Evolutionary conservation across 2,888 invertebrate species (phyloP).

Genomic region (Trichogramma evanescens): DNA sequence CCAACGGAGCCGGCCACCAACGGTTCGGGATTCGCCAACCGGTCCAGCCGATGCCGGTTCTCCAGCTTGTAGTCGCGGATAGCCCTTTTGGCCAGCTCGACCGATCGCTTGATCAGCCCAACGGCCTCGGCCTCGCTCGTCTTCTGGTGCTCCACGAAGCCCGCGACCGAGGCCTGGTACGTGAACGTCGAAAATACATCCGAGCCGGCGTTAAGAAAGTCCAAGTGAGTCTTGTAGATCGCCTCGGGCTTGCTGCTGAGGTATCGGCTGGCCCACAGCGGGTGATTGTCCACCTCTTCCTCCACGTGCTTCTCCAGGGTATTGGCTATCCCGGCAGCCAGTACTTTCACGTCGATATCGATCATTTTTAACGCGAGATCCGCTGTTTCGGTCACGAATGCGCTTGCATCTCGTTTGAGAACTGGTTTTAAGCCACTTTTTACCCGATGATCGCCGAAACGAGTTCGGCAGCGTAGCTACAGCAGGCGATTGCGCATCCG

Average conservation of each 20-base stretch:
- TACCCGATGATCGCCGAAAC: too few species aligned
- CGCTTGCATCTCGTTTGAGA: too few species aligned
- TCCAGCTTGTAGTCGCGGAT: constrained; percentile 37
- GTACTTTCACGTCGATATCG: too few species aligned
- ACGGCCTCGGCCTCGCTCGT: constrained; percentile 61
- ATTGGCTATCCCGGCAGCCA: too few species aligned
- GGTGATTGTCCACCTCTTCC: constrained; percentile 72
- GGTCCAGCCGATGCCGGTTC: constrained; percentile 13
- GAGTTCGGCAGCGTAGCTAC: too few species aligned
- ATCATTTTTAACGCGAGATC: too few species aligned
- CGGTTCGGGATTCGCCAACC: constrained; percentile 42
- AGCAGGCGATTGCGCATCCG: too few species aligned
- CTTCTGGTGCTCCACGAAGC: constrained; percentile 64
- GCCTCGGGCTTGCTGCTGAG: constrained; percentile 71
- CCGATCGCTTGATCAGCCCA: constrained; percentile 67
- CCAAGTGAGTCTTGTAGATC: constrained; percentile 70
- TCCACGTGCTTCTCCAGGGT: constrained; percentile 56
- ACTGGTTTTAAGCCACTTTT: too few species aligned
- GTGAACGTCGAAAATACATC: constrained; percentile 81
- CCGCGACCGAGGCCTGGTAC: constrained; percentile 65
- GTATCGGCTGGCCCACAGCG: constrained; percentile 80
- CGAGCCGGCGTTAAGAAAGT: constrained; percentile 76
- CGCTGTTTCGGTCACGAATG: too few species aligned
- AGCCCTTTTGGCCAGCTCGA: constrained; percentile 66
- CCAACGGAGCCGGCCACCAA: constrained; percentile 81